phyloP scores from a whole-genome alignment of 2,888 invertebrate species.

The Chirona hameri region DNA sequence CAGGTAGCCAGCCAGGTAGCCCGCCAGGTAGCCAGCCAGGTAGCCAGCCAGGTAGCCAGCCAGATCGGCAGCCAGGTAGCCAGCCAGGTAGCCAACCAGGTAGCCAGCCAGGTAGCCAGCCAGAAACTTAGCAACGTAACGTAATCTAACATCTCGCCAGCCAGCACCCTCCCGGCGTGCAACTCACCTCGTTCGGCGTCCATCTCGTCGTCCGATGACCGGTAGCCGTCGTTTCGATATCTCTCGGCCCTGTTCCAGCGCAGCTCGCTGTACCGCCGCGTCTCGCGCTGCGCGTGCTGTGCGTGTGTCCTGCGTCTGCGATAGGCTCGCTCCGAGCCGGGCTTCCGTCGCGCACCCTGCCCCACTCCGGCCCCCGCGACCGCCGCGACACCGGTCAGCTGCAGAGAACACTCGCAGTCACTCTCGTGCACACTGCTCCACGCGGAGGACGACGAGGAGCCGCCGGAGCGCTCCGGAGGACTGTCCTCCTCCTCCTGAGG shows the following conservation, averaged over 20 bases:
- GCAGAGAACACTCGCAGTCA: slow-evolving; percentile 4
- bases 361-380: background rate
- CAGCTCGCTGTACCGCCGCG: background rate
- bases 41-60: too few relatives aligned
- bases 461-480: background rate
- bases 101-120: too few relatives aligned
- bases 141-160: background rate
- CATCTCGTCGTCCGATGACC: background rate
- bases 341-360: background rate
- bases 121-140: too few relatives aligned
- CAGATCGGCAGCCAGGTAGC: background rate
- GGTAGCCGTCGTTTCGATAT: background rate
- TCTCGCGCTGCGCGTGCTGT: background rate
- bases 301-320: background rate
- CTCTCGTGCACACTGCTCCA: slow-evolving; percentile 25
- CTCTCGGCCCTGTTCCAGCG: background rate
- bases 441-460: background rate
- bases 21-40: too few relatives aligned
- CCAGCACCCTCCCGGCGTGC: background rate
- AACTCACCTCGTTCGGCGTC: background rate
- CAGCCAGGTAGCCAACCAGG: too few relatives aligned
- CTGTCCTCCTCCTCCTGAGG: background rate
- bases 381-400: background rate
- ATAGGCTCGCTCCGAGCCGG: background rate
- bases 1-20: too few relatives aligned